These are phyloP conservation scores for Sthenelais limicola DNA, from an alignment of 2,888 invertebrate species.

Conservation along the genomic window DNA sequence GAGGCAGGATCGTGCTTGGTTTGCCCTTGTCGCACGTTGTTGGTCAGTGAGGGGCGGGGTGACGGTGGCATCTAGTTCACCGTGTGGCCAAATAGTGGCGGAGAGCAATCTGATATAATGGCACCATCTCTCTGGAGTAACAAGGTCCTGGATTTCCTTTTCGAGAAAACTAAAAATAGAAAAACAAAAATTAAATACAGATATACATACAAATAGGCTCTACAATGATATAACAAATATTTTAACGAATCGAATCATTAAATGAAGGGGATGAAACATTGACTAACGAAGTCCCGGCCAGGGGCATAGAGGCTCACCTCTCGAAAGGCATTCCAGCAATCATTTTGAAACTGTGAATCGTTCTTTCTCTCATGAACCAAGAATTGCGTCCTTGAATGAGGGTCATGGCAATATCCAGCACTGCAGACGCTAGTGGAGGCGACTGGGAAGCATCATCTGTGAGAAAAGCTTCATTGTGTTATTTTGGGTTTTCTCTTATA, in stretches of 20 bases:
- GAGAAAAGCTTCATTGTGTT: too few relatives aligned
- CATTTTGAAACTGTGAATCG: constrained; percentile 53
- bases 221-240: background rate
- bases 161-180: constrained; percentile 3
- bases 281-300: background rate
- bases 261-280: too few relatives aligned
- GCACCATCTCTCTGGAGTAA: background rate
- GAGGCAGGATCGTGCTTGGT: constrained; percentile 5
- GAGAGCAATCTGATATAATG: constrained; percentile 9
- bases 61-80: background rate
- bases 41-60: background rate
- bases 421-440: constrained; percentile 50
- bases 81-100: constrained; percentile 28
- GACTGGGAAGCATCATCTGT: background rate
- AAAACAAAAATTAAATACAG: background rate
- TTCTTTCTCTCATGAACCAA: constrained; percentile 60
- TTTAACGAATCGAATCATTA: too few relatives aligned
- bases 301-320: constrained; percentile 9
- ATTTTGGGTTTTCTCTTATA: too few relatives aligned
- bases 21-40: background rate
- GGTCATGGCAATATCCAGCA: constrained; percentile 59
- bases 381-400: constrained; percentile 57
- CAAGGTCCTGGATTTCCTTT: background rate
- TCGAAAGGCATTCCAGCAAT: constrained; percentile 58
- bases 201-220: background rate